phyloP scores from a whole-genome alignment of 2,888 invertebrate species.

The Lasioglossum vierecki region DNA sequence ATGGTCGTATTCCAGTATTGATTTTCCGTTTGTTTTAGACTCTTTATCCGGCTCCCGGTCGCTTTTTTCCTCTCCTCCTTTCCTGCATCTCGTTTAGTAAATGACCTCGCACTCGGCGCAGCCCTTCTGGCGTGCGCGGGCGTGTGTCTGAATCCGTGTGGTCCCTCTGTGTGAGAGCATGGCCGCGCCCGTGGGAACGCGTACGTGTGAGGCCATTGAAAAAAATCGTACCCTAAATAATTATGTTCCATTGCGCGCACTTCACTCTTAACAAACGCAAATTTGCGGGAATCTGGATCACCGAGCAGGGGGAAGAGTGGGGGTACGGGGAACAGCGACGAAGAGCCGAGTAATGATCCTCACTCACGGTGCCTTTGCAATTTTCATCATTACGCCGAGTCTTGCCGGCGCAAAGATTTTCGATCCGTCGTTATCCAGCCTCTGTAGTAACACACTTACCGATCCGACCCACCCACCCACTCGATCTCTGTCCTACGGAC shows the following conservation, averaged over 20 bases:
- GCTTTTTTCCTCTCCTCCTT: background rate
- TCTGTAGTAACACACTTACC: conserved; percentile 24
- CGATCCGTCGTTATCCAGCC: conserved; percentile 16
- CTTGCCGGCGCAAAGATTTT: conserved; percentile 2
- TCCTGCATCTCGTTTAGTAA: conserved; percentile 52
- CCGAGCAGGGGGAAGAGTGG: background rate
- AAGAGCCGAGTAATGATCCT: conserved; percentile 47
- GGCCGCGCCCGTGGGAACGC: background rate
- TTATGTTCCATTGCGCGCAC: conserved; percentile 39
- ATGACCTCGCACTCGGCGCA: conserved; percentile 38
- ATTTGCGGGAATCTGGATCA: conserved; percentile 40
- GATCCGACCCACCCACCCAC: conserved; percentile 6
- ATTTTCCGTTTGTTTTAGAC: conserved; percentile 60
- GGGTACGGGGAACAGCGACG: background rate
- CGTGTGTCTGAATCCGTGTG: background rate
- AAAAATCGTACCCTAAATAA: conserved; percentile 50
- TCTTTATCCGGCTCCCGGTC: conserved; percentile 24
- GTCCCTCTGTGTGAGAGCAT: background rate
- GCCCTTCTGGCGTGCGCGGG: background rate
- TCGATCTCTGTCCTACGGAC: conserved; percentile 27
- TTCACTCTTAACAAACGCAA: conserved; percentile 37
- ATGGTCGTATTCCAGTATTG: conserved; percentile 53
- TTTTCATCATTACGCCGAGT: conserved; percentile 48
- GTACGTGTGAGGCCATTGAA: conserved; percentile 20
- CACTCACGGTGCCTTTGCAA: conserved; percentile 17